phyloP scores from a whole-genome alignment of 2,888 invertebrate species.

The Steinernema scapterisci region DNA sequence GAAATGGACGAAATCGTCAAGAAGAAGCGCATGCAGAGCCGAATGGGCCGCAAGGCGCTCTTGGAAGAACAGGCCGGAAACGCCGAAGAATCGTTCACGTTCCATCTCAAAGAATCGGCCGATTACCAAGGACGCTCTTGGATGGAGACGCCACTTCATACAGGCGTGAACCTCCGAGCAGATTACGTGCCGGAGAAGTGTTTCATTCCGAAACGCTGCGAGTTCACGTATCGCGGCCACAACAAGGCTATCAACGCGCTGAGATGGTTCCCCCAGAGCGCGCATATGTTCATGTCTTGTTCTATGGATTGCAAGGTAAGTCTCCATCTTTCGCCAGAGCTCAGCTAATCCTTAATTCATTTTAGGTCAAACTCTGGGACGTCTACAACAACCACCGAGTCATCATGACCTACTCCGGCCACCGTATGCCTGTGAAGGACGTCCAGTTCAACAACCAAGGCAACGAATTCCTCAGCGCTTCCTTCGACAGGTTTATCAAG shows the following conservation, averaged over 20 bases:
- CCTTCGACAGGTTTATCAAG: slow-evolving; percentile 93
- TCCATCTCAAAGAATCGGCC: slow-evolving; percentile 78
- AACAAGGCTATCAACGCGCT: slow-evolving; percentile 93
- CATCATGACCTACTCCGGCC: slow-evolving; percentile 90
- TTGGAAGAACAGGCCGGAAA: slow-evolving; percentile 90
- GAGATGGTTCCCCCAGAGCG: slow-evolving; percentile 90
- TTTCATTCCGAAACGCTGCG: slow-evolving; percentile 71
- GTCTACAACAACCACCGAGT: slow-evolving; percentile 92
- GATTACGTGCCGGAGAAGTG: slow-evolving; percentile 81
- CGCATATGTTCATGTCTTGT: slow-evolving; percentile 89
- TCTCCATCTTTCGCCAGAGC: neutral
- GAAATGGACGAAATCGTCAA: slow-evolving; percentile 89
- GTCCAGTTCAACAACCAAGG: slow-evolving; percentile 93
- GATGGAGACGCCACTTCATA: slow-evolving; percentile 87
- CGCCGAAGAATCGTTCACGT: slow-evolving; percentile 50
- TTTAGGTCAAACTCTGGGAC: slow-evolving; percentile 82
- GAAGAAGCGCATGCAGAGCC: slow-evolving; percentile 92
- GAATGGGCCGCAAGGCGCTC: slow-evolving; percentile 88
- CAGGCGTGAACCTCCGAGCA: slow-evolving; percentile 84
- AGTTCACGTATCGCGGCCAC: slow-evolving; percentile 77
- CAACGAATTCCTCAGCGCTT: slow-evolving; percentile 88
- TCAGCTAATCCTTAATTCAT: neutral
- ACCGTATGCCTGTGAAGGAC: slow-evolving; percentile 93
- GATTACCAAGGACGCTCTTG: slow-evolving; percentile 98
- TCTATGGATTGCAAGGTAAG: slow-evolving; percentile 91